Base-by-base conservation (phyloP, 2,797 vertebrate species). In the Melanogrammus aeglefinus region DNA sequence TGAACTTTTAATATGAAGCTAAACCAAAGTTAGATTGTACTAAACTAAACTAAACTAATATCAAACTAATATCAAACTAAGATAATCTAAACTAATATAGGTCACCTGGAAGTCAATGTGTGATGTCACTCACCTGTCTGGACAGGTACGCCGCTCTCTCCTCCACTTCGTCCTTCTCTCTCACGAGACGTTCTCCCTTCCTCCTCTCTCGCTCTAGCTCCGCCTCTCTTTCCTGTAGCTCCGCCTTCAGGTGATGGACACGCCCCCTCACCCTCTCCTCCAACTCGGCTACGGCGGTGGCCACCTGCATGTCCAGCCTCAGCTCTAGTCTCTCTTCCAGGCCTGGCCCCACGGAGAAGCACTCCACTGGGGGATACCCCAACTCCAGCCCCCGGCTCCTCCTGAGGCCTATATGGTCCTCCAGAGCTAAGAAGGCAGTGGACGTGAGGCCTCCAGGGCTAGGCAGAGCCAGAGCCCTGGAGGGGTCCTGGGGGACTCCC, bases 231-330 rank as follows among this genome's bases (percentile, higher is more conserved):
- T 88, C 90, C 80, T 92, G 91, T 0, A 92, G 93, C 72, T 93
- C 94, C 79, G 86, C 94, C 84, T 86, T 93, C 6, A 95, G 93
- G 1, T 91, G 92, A 5, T 86, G 92, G 72, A 95, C 85, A 6
- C 94, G 94, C 76, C 90, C 92, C 0, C 88, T 94, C 80, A 96
- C 94, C 88, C 87, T 92, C 80, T 95, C 94, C 86, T 94, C 95
- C 66, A 95, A 94, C 16, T 94, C 94, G 0, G 91, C 93, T 27
- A 95, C 93, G 31, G 88, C 91, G 12, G 89, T 92, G 0, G 90
- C 93, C 31, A 95, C 92, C 0, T 90, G 93, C 0, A 79, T 91
- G 31, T 92, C 91, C 69, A 90, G 91, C 1, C 95, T 95, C 0
- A 93, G 92, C 3, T 90, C 94, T 44, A 95, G 90, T 21, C 85